phyloP scores from a whole-genome alignment of 2,113 vertebrate species.

The Mionectes macconnelli region DNA sequence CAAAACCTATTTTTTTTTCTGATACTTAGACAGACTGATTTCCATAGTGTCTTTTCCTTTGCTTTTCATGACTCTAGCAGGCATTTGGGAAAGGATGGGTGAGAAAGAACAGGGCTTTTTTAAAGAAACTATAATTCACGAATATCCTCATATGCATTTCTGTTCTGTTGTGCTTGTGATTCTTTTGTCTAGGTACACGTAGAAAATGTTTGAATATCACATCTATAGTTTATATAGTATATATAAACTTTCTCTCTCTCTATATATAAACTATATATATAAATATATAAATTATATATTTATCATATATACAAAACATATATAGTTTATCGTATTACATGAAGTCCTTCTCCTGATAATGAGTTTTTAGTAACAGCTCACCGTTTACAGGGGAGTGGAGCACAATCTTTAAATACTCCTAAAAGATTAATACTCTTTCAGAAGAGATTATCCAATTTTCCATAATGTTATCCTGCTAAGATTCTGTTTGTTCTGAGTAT shows the following conservation, averaged over 20 bases:
- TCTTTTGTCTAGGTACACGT: neutral
- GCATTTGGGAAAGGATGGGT: accelerated
- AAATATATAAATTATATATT: no score
- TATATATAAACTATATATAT: no score
- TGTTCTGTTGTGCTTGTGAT: neutral
- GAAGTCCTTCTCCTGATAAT: neutral
- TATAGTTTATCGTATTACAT: neutral
- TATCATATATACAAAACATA: no score
- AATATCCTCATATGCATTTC: neutral
- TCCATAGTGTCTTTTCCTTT: neutral
- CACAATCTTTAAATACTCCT: neutral
- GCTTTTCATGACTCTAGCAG: neutral
- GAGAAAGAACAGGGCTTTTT: neutral
- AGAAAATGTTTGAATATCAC: neutral
- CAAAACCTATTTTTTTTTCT: neutral
- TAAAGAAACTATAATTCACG: neutral
- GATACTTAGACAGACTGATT: neutral
- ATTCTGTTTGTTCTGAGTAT: neutral
- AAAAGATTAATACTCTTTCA: neutral
- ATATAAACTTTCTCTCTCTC: no score
- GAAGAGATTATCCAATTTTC: neutral
- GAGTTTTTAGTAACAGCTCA: neutral
- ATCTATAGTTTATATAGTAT: no score
- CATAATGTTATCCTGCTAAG: neutral
- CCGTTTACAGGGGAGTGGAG: neutral